These are phyloP conservation scores for Archaeoteleia sp. DNA, from an alignment of 2,888 invertebrate species.

Conservation along the genomic window DNA sequence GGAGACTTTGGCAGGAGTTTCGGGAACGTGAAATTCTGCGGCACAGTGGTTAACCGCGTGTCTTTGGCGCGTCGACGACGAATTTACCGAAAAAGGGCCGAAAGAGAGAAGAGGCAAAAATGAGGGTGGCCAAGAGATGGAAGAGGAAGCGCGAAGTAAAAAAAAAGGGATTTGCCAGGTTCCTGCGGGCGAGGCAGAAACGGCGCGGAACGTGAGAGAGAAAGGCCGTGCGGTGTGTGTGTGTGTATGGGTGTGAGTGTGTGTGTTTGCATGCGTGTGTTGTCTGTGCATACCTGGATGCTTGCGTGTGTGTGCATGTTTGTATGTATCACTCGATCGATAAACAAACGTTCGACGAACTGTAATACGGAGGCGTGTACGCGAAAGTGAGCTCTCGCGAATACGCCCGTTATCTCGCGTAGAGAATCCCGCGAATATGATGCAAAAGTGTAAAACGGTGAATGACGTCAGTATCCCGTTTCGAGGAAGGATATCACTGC, in stretches of 20 bases:
- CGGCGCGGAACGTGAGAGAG: slow-evolving; percentile 53
- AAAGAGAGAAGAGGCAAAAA: too few relatives aligned
- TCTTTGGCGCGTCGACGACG: too few relatives aligned
- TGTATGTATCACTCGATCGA: slow-evolving; percentile 53
- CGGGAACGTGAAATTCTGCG: too few relatives aligned
- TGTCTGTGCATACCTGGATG: too few relatives aligned
- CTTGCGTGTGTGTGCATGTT: slow-evolving; percentile 35
- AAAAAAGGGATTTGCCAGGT: slow-evolving; percentile 53
- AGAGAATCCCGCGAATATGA: background rate
- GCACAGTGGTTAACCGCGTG: too few relatives aligned
- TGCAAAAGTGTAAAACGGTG: background rate
- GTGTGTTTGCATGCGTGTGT: too few relatives aligned
- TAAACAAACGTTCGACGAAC: slow-evolving; percentile 55
- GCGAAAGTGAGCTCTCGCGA: slow-evolving; percentile 15
- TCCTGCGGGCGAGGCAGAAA: slow-evolving; percentile 51
- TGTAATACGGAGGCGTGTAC: slow-evolving; percentile 55
- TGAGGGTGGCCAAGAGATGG: too few relatives aligned
- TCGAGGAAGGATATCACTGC: too few relatives aligned
- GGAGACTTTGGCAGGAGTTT: too few relatives aligned
- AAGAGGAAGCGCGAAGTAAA: slow-evolving; percentile 21
- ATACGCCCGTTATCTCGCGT: slow-evolving; percentile 4
- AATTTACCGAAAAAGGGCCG: too few relatives aligned
- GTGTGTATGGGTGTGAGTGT: too few relatives aligned
- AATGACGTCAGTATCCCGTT: slow-evolving; percentile 1
- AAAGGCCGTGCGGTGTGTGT: slow-evolving; percentile 51